phyloP scores from a whole-genome alignment of 2,888 invertebrate species.

The Chalcis sispes region DNA sequence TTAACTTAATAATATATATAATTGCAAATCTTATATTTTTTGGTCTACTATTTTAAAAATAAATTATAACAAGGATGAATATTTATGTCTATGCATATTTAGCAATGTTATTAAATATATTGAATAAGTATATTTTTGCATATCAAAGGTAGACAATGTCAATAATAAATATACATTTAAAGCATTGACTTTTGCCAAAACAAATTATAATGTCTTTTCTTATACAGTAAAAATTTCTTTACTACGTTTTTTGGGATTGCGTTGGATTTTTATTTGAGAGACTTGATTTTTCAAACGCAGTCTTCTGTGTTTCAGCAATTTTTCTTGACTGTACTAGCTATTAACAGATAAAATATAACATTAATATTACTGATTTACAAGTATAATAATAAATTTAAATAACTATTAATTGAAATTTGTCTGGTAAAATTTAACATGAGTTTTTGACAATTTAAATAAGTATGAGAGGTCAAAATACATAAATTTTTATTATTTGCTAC shows the following conservation, averaged over 20 bases:
- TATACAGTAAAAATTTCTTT: constrained; percentile 1
- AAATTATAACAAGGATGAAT: constrained; percentile 21
- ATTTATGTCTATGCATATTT: constrained; percentile 40
- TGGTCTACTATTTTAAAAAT: too few species aligned
- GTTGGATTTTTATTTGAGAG: constrained; percentile 14
- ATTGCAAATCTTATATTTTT: too few species aligned
- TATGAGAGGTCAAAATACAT: not conserved
- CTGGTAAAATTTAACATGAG: not conserved
- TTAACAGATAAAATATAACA: constrained; percentile 13
- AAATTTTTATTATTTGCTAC: not conserved
- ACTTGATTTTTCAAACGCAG: constrained; percentile 18
- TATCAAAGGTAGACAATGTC: constrained; percentile 33
- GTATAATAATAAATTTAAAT: not conserved
- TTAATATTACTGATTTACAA: not conserved
- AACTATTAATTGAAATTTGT: not conserved
- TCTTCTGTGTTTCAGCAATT: constrained; percentile 34
- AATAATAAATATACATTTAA: constrained; percentile 41
- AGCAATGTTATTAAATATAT: not conserved
- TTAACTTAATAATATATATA: too few species aligned
- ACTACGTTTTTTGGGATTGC: constrained; percentile 51
- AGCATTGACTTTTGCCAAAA: constrained; percentile 21
- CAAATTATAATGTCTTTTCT: constrained; percentile 5
- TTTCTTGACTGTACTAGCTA: constrained; percentile 38
- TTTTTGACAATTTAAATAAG: not conserved
- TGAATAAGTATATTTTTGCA: constrained; percentile 31